Evolutionary conservation across 2,797 vertebrate species (phyloP).

Genomic region (Neopelma chrysocephalum): DNA sequence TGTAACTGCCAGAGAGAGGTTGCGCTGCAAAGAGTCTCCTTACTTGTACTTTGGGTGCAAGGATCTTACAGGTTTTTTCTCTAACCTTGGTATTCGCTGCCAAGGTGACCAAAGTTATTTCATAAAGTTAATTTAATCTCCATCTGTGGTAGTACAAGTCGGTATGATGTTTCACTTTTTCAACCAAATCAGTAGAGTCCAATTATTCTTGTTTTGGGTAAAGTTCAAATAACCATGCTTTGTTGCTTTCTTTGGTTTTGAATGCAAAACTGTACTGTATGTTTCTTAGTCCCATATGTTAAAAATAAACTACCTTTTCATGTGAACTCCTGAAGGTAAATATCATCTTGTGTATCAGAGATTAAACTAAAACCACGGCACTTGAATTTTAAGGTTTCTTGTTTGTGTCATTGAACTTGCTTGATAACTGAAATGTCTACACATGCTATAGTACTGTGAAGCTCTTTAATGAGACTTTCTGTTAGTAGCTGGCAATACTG

Average conservation of each 20-base stretch:
- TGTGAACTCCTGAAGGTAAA: neutral
- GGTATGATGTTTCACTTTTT: neutral
- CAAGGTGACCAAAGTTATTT: neutral
- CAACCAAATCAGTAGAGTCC: neutral
- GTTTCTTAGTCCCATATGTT: neutral
- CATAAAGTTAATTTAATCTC: neutral
- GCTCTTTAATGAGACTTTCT: neutral
- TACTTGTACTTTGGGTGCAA: neutral
- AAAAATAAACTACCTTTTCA: neutral
- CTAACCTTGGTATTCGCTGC: neutral
- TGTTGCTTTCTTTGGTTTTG: neutral
- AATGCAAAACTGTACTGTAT: neutral
- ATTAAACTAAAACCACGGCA: neutral
- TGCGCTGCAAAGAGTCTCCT: neutral
- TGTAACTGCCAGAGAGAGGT: neutral
- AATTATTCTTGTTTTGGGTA: neutral
- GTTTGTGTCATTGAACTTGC: neutral
- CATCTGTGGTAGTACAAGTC: neutral
- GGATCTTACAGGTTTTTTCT: neutral
- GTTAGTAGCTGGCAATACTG: neutral
- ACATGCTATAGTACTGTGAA: neutral
- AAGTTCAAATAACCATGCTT: neutral
- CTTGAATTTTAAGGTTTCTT: slow-evolving; percentile 11
- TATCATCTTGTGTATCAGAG: neutral
- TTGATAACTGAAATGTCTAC: neutral